Evolutionary conservation across 2,888 invertebrate species (phyloP), one percentile per base, ranked within the genome.

Genomic region (Eupithecia dodoneata): DNA sequence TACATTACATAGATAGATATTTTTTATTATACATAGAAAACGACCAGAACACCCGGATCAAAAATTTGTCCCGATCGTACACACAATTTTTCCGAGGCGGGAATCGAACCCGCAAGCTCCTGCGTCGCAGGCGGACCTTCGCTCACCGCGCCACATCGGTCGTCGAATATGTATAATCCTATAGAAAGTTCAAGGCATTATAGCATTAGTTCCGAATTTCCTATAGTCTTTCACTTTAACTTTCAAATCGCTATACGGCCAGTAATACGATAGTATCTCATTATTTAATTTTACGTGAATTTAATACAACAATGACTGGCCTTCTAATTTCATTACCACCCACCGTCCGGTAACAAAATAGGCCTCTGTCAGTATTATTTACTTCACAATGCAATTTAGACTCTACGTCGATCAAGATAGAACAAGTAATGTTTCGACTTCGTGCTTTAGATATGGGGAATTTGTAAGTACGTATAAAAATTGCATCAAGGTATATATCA

Each of bases 241-340:
- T 87, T 86, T 87, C 83, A 81, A 87, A 87, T 86, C 84, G 85
- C 81, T 86, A 86, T 87, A 82, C 81, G 52, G 80, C 80, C 83
- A 82, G 85, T 86, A 87, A 88, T 90, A 87, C 87, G 81, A 84
- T 88, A 83, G 30, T 30, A 63, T 87, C 83, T 87, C 86, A 91
- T 92, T 92, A 91, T 90, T 84, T 88, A 88, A 90, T 91, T 90
- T 90, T 84, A 90, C 90, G 86, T 84, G 88, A 93, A 93, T 93
- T 92, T 91, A 90, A 93, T 90, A 91, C 90, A 91, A 92, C 91
- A 93, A 93, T 93, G 92, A 92, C 91, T 89, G 86, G 74, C 88
- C 86, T 90, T 85, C 85, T 93, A 91, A 93, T 94, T 92, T 92
- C 90, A 93, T 94, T 93, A 93, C 94, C 94, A 92, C 94, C 93